Conservation (phyloP, 1,140 invertebrate genomes). For the Arion vulgaris region DNA sequence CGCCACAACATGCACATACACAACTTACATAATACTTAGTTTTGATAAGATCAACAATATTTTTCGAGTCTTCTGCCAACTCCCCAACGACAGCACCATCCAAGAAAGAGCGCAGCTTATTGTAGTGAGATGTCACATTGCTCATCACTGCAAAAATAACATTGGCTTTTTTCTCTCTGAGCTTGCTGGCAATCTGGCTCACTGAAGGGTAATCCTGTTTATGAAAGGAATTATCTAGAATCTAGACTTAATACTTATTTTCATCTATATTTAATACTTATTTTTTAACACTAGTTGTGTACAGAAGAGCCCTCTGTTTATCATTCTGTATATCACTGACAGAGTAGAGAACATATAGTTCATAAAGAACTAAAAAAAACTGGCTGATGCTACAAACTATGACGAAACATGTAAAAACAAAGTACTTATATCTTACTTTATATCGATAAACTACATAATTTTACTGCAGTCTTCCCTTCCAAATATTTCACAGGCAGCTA, state of each 20-base stretch:
- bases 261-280: not conserved
- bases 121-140: slow-evolving; percentile 82
- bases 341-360: too few species aligned
- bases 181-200: slow-evolving; percentile 87
- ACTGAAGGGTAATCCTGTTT: slow-evolving; percentile 96
- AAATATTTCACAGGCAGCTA: too few species aligned
- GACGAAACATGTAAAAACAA: too few species aligned
- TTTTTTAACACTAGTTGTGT: not conserved
- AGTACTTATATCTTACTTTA: too few species aligned
- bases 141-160: slow-evolving; percentile 98
- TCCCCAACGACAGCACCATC: slow-evolving; percentile 84
- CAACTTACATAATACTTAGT: slow-evolving; percentile 87
- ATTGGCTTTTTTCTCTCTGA: slow-evolving; percentile 94
- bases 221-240: not conserved
- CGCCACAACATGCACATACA: not conserved
- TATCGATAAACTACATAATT: too few species aligned
- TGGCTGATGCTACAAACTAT: too few species aligned
- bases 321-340: too few species aligned
- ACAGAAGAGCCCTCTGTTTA: too few species aligned
- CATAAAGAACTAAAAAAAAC: too few species aligned
- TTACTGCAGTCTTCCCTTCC: too few species aligned
- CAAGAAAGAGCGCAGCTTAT: slow-evolving; percentile 79
- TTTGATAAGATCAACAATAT: slow-evolving; percentile 91
- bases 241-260: too few species aligned
- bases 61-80: slow-evolving; percentile 89